Evolutionary conservation across 2,888 invertebrate genomes (phyloP).

Genomic region (Drosophila limbata): DNA sequence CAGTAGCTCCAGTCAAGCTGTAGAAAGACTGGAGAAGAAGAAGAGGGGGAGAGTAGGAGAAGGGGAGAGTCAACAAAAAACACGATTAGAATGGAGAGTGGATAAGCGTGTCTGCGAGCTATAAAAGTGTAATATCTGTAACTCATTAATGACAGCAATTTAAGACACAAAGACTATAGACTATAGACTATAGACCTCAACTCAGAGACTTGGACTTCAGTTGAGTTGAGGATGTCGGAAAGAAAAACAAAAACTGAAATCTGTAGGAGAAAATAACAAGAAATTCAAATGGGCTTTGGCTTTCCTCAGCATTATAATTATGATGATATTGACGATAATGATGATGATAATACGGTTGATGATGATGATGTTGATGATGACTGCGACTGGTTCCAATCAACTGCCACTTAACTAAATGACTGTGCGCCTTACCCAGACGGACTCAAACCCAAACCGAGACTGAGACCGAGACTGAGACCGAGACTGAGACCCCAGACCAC

Average conservation of each 20-base stretch:
- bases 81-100: conserved; percentile 82
- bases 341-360: conserved; percentile 1
- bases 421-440: conserved; percentile 68
- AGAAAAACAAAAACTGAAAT: conserved; percentile 40
- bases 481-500: conserved; percentile 35
- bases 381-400: conserved; percentile 79
- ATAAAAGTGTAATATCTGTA: conserved; percentile 83
- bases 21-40: conserved; percentile 18
- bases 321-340: conserved; percentile 15
- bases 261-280: conserved; percentile 51
- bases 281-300: conserved; percentile 56
- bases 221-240: conserved; percentile 7
- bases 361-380: conserved; percentile 37
- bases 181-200: neutral
- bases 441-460: conserved; percentile 27
- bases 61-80: conserved; percentile 29
- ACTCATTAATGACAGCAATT: conserved; percentile 83
- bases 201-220: neutral
- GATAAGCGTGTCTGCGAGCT: conserved; percentile 83
- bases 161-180: conserved; percentile 54
- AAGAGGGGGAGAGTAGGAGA: conserved; percentile 10
- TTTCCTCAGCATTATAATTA: conserved; percentile 12
- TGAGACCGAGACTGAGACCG: conserved; percentile 13
- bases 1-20: conserved; percentile 67
- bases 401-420: conserved; percentile 81